phyloP scores from a whole-genome alignment of 2,888 invertebrate genomes.

The Hydroisotoma schaefferi region DNA sequence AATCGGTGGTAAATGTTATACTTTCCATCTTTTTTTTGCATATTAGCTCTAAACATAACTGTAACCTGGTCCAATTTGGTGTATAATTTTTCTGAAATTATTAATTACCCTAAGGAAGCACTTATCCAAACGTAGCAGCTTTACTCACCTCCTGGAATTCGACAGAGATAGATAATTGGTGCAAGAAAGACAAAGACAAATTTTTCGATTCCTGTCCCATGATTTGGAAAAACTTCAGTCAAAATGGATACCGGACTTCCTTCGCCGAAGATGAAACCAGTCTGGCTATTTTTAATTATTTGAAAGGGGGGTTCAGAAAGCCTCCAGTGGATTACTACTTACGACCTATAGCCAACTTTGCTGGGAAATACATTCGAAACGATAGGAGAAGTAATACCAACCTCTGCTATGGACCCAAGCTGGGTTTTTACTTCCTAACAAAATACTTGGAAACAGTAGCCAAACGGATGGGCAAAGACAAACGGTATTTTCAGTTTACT shows the following conservation, averaged over 20 bases:
- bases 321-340: conserved; percentile 82
- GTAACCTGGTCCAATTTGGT: too few relatives aligned
- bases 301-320: conserved; percentile 69
- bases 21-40: too few relatives aligned
- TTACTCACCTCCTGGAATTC: conserved; percentile 69
- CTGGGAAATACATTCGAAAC: conserved; percentile 64
- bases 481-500: conserved; percentile 73
- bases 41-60: too few relatives aligned
- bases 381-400: conserved; percentile 60
- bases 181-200: conserved; percentile 57
- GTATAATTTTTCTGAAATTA: too few relatives aligned
- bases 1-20: conserved; percentile 75
- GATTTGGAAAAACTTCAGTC: conserved; percentile 75
- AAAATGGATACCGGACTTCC: conserved; percentile 68
- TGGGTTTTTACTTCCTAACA: conserved; percentile 68
- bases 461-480: conserved; percentile 55
- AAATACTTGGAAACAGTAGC: conserved; percentile 67
- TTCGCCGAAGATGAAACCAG: conserved; percentile 77
- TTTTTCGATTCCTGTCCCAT: conserved; percentile 75
- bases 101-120: conserved; percentile 59
- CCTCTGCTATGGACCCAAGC: conserved; percentile 60
- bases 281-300: conserved; percentile 76
- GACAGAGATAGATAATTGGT: conserved; percentile 62
- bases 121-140: conserved; percentile 76
- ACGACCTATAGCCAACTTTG: conserved; percentile 65